These are phyloP conservation scores for Drosophila prostipennis DNA, from an alignment of 2,888 invertebrate genomes.

Conservation along the genomic window DNA sequence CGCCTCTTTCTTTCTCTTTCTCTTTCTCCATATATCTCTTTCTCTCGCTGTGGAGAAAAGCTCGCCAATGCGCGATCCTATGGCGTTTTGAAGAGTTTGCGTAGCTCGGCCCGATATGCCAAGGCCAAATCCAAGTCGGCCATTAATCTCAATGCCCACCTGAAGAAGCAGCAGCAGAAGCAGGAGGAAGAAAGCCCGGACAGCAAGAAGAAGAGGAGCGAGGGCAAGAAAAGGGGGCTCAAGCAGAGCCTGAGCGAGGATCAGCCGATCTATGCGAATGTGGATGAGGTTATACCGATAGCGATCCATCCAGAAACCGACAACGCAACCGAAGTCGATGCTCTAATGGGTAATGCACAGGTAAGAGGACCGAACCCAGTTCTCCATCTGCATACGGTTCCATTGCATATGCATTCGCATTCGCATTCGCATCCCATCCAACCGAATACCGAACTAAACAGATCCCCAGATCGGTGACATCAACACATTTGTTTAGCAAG, in stretches of 20 bases:
- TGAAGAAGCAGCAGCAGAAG: constrained; percentile 64
- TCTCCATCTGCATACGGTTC: constrained; percentile 49
- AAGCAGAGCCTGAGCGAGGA: constrained; percentile 49
- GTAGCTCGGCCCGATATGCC: constrained; percentile 67
- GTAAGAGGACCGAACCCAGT: constrained; percentile 50
- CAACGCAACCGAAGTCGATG: constrained; percentile 53
- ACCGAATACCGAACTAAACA: constrained; percentile 21
- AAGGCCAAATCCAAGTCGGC: constrained; percentile 67
- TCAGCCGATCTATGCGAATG: constrained; percentile 61
- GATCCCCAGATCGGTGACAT: constrained; percentile 27
- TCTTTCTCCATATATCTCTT: constrained; percentile 7
- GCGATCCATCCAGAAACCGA: constrained; percentile 24
- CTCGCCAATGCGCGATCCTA: constrained; percentile 70
- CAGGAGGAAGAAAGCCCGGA: constrained; percentile 30
- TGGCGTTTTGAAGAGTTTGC: constrained; percentile 70
- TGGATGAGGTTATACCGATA: constrained; percentile 52
- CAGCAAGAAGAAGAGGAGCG: constrained; percentile 5
- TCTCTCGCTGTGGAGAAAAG: constrained; percentile 45
- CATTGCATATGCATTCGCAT: constrained; percentile 5
- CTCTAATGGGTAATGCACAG: constrained; percentile 70
- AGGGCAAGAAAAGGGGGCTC: constrained; percentile 6
- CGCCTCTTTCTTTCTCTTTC: not conserved
- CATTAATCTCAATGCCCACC: constrained; percentile 66
- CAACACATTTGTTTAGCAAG: constrained; percentile 33
- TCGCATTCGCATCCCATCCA: constrained; percentile 18